These are phyloP conservation scores for Encarsia formosa DNA, from an alignment of 2,888 invertebrate genomes.

Conservation along the genomic window DNA sequence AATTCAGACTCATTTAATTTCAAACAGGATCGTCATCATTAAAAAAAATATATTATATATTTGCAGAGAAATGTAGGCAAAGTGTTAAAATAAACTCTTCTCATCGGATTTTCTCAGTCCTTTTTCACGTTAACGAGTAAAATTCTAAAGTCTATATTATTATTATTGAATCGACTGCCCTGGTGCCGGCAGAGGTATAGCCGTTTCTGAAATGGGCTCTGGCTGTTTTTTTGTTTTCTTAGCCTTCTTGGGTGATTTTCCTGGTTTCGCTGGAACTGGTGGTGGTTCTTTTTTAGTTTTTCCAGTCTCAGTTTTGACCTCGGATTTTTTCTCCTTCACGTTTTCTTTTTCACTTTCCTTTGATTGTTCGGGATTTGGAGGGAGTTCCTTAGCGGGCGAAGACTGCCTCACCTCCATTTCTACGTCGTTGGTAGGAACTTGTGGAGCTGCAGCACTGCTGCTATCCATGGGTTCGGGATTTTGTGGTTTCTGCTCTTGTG, in stretches of 20 bases:
- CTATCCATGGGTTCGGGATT: slow-evolving; percentile 6
- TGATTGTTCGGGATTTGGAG: background rate
- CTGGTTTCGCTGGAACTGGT: slow-evolving; percentile 26
- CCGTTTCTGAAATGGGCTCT: slow-evolving; percentile 39
- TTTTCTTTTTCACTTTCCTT: background rate
- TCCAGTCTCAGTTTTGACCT: background rate
- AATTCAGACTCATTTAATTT: no score
- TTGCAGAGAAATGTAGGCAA: no score
- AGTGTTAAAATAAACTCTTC: no score
- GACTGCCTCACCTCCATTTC: slow-evolving; percentile 18
- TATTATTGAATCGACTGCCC: slow-evolving; percentile 14
- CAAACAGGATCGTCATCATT: background rate
- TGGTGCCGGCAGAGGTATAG: slow-evolving; percentile 46
- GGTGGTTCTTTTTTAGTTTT: slow-evolving; percentile 23
- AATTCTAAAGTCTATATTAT: background rate
- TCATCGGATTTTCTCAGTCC: slow-evolving; percentile 16
- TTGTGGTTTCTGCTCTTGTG: background rate
- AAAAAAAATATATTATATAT: background rate
- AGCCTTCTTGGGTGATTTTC: slow-evolving; percentile 37
- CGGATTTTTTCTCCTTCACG: background rate
- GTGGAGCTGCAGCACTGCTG: background rate
- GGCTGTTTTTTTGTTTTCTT: slow-evolving; percentile 41
- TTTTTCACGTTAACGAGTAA: background rate
- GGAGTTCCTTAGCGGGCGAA: slow-evolving; percentile 19
- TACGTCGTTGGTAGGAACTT: background rate